A percentile compares a stretch with the other conserved stretches of the same genome.
phyloP scores from a whole-genome alignment of 2,113 vertebrate genomes.

The Triplophysa dalaica region DNA sequence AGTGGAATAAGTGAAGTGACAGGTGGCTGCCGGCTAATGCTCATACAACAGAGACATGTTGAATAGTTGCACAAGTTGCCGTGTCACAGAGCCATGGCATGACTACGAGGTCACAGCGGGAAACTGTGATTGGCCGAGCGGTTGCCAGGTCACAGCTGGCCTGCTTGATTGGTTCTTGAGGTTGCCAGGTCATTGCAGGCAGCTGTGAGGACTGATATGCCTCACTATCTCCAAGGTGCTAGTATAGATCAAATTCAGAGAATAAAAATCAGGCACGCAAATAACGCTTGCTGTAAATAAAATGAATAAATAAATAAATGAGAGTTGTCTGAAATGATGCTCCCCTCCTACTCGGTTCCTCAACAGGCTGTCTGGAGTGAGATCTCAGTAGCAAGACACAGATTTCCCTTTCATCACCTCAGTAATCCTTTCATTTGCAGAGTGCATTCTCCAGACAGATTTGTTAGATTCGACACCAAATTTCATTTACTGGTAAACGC shows the following conservation, averaged over 20 bases:
- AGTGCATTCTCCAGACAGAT: constrained; percentile 44
- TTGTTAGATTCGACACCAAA: constrained; percentile 61
- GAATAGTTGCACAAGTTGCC: constrained; percentile 53
- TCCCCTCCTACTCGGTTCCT: constrained; percentile 12
- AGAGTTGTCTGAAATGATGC: constrained; percentile 24
- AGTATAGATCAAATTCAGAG: background rate
- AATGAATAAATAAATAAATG: background rate
- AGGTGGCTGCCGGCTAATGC: constrained; percentile 50
- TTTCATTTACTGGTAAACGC: constrained; percentile 60
- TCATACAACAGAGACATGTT: constrained; percentile 29
- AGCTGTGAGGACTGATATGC: background rate
- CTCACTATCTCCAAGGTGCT: background rate
- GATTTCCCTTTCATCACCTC: constrained; percentile 46
- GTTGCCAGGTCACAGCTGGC: constrained; percentile 60
- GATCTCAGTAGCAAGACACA: constrained; percentile 37
- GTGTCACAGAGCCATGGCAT: constrained; percentile 42
- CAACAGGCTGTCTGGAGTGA: constrained; percentile 30
- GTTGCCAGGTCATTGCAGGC: constrained; percentile 38
- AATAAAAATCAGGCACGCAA: no score
- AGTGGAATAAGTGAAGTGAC: constrained; percentile 48
- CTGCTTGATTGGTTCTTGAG: constrained; percentile 32
- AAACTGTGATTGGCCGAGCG: constrained; percentile 50
- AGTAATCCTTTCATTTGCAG: constrained; percentile 52
- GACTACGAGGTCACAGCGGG: constrained; percentile 58
- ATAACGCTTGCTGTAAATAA: no score